Conservation (phyloP, 2,888 invertebrate genomes). For the Epirrhoe tristata region DNA sequence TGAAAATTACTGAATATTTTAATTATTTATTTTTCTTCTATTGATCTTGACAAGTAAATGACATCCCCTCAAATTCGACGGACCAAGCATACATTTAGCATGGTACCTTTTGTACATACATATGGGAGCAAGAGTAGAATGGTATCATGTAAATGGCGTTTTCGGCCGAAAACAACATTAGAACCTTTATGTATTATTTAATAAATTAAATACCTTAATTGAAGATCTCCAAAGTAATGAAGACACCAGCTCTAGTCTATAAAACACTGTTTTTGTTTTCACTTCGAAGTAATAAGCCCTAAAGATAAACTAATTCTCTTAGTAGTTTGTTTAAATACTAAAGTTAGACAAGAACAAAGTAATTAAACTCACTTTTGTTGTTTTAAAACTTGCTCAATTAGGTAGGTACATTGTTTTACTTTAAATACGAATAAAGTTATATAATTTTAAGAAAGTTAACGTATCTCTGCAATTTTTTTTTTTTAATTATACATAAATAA, state of each 20-base stretch:
- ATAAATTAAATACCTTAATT: too few species aligned
- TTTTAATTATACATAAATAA: neutral
- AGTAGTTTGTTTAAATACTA: neutral
- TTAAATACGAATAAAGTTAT: neutral
- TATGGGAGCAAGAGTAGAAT: too few species aligned
- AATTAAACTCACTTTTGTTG: conserved; percentile 1
- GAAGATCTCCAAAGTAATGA: neutral
- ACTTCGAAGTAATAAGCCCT: neutral
- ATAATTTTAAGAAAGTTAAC: neutral
- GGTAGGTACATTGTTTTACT: neutral
- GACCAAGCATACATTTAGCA: too few species aligned
- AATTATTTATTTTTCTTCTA: too few species aligned
- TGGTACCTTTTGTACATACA: too few species aligned
- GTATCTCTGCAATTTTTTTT: neutral
- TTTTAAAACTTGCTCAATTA: neutral
- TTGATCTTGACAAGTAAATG: too few species aligned
- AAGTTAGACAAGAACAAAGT: neutral
- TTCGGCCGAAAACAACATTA: too few species aligned
- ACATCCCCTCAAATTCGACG: too few species aligned
- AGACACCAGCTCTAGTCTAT: neutral
- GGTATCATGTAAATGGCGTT: too few species aligned
- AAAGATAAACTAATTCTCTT: neutral
- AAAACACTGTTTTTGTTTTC: neutral
- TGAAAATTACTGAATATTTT: too few species aligned
- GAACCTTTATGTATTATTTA: too few species aligned